phyloP scores from a whole-genome alignment of 2,113 vertebrate species.

The Rhynchomys soricoides region DNA sequence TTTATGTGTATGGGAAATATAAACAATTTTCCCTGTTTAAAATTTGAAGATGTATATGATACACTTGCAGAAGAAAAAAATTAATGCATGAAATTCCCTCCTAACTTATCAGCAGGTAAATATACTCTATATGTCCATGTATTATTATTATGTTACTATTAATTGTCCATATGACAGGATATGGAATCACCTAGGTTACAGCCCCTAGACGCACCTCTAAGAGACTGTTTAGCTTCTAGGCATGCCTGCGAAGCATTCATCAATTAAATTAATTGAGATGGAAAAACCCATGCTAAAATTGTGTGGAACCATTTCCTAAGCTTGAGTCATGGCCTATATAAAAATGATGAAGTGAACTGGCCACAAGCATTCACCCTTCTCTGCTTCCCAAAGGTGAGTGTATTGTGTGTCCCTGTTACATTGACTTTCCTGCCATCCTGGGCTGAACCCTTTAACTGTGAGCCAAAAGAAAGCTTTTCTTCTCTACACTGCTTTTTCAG shows the following conservation, averaged over 20 bases:
- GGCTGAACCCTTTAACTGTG: not conserved
- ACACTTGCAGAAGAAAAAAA: not conserved
- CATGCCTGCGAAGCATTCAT: not conserved
- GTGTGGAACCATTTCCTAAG: not conserved
- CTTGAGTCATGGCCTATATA: not conserved
- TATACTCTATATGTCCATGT: not conserved
- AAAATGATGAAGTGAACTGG: not conserved
- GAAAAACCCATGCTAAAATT: not conserved
- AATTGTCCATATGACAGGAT: not conserved
- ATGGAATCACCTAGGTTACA: not conserved
- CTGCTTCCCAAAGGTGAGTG: not conserved
- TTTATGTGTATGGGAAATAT: constrained; percentile 1
- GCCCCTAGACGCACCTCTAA: too few species aligned
- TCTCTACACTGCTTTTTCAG: not conserved
- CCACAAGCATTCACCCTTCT: not conserved
- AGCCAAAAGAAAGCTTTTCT: not conserved
- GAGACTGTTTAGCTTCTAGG: not conserved
- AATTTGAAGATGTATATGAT: not conserved
- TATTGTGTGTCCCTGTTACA: not conserved
- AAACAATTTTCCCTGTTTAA: constrained; percentile 22
- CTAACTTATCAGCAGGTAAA: not conserved
- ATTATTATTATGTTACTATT: not conserved
- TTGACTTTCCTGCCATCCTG: too few species aligned
- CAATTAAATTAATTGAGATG: not conserved
- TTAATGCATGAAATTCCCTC: not conserved